These are phyloP conservation scores for Dascillus cervinus DNA, from an alignment of 2,888 invertebrate genomes.

Conservation along the genomic window DNA sequence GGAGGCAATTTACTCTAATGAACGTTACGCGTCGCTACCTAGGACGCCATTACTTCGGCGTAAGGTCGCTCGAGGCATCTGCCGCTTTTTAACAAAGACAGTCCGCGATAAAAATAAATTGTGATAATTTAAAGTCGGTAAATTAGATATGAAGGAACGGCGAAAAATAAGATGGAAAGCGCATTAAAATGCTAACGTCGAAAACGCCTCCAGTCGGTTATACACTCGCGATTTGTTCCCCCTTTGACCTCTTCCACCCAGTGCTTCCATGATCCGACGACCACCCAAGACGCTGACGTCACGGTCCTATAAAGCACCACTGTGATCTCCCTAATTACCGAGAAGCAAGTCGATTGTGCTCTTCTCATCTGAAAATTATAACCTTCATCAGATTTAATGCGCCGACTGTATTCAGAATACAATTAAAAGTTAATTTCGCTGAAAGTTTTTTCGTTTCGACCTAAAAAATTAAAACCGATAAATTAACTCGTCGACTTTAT, in stretches of 20 bases:
- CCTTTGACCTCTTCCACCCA: conserved; percentile 15
- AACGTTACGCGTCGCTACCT: conserved; percentile 14
- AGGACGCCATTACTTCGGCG: not conserved
- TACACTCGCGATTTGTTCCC: conserved; percentile 28
- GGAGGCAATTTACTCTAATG: conserved; percentile 14
- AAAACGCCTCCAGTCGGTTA: conserved; percentile 10
- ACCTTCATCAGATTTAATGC: conserved; percentile 12
- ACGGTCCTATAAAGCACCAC: conserved; percentile 27
- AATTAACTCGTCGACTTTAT: too few relatives aligned
- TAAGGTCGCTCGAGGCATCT: not conserved
- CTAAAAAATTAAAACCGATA: too few relatives aligned
- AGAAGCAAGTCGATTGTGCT: conserved; percentile 27
- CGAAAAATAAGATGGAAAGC: conserved; percentile 7
- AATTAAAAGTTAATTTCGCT: too few relatives aligned
- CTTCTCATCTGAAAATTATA: conserved; percentile 28
- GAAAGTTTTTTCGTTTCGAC: too few relatives aligned
- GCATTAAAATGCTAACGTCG: conserved; percentile 7
- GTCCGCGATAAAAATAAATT: conserved; percentile 2
- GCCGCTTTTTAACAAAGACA: not conserved
- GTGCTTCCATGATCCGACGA: conserved; percentile 17
- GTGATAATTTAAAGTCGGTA: too few relatives aligned
- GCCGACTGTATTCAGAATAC: too few relatives aligned
- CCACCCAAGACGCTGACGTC: conserved; percentile 34
- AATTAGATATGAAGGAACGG: too few relatives aligned
- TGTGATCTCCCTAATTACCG: conserved; percentile 32